Percentiles rank a stretch among this genome's conserved stretches.
phyloP scores from a whole-genome alignment of 2,113 vertebrate genomes.

The Polypterus senegalus region DNA sequence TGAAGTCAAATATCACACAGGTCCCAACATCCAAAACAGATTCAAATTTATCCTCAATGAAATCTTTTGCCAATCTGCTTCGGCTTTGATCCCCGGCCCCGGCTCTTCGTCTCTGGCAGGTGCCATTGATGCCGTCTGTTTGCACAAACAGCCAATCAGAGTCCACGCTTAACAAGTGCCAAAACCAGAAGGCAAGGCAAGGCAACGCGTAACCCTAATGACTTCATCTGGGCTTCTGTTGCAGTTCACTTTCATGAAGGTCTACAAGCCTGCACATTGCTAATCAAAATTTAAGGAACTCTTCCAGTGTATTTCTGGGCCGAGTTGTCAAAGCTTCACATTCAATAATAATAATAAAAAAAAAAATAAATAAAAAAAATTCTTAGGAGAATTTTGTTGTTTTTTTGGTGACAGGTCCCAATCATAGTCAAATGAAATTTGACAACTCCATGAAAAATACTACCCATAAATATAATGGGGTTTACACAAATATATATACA shows the following conservation, averaged over 20 bases:
- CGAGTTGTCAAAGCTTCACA: constrained; percentile 67
- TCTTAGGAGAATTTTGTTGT: too few relatives aligned
- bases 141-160: too few relatives aligned
- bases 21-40: not conserved
- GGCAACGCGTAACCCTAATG: constrained; percentile 40
- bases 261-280: constrained; percentile 54
- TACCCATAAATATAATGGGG: constrained; percentile 59
- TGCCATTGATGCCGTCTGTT: too few relatives aligned
- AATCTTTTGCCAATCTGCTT: too few relatives aligned
- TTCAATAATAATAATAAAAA: constrained; percentile 10
- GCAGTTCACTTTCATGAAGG: constrained; percentile 54
- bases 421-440: constrained; percentile 41
- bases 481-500: constrained; percentile 29
- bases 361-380: too few relatives aligned
- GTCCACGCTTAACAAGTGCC: too few relatives aligned
- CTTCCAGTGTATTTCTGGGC: constrained; percentile 64
- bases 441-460: constrained; percentile 75
- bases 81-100: too few relatives aligned
- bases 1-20: constrained; percentile 3
- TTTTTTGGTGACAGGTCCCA: too few relatives aligned
- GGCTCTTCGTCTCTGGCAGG: too few relatives aligned
- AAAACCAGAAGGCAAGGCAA: constrained; percentile 1
- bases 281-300: constrained; percentile 66
- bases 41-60: too few relatives aligned
- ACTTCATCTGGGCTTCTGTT: constrained; percentile 52